phyloP scores from a whole-genome alignment of 2,797 vertebrate genomes.

The Luscinia luscinia region DNA sequence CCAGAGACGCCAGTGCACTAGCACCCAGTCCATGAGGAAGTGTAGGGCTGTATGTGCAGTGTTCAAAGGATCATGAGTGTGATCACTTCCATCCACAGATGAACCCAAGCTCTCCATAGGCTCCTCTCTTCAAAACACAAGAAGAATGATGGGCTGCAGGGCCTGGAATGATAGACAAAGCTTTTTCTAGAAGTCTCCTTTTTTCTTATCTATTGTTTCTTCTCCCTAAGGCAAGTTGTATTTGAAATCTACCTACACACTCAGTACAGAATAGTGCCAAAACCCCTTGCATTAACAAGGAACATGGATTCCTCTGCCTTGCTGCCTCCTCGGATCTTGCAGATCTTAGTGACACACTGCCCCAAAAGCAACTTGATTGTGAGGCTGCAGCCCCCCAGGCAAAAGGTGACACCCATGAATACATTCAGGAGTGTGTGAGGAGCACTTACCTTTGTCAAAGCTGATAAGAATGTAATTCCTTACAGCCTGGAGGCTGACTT shows the following conservation, averaged over 20 bases:
- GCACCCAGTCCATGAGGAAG: neutral
- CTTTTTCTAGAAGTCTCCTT: neutral
- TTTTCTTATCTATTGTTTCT: neutral
- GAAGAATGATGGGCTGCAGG: neutral
- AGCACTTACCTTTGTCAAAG: neutral
- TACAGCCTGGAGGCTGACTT: neutral
- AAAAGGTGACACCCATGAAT: neutral
- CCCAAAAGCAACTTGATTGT: neutral
- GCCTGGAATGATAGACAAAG: neutral
- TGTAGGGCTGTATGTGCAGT: fast-evolving
- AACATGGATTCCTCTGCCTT: neutral
- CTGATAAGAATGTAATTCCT: neutral
- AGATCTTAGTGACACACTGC: neutral
- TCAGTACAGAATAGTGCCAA: neutral
- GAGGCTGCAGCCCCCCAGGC: neutral
- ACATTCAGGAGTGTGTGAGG: neutral
- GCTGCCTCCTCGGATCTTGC: neutral
- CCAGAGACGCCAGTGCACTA: fast-evolving
- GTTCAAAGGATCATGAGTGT: neutral
- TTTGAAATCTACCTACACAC: neutral
- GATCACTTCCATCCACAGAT: neutral
- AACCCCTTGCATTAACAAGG: neutral
- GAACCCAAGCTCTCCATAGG: neutral
- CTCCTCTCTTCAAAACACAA: neutral
- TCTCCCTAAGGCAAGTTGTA: neutral